Conservation (phyloP, 2,797 vertebrate species). For the Adelosebastes latens region DNA sequence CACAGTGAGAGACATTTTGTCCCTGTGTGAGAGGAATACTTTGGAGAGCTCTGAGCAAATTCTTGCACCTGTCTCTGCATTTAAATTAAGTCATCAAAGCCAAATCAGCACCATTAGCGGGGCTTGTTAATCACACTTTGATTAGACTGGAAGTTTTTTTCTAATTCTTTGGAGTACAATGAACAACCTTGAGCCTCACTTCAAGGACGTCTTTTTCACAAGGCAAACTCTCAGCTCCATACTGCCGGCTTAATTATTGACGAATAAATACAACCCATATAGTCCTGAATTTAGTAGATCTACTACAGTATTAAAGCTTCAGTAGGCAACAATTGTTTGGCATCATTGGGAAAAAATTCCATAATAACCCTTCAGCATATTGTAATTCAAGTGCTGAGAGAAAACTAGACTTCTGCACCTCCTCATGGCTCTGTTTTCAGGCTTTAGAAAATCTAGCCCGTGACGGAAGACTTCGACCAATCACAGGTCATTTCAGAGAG, state of each 20-base stretch:
- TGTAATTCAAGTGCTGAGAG: too few species aligned
- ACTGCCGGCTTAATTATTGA: background rate
- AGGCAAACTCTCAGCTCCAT: background rate
- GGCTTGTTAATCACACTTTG: constrained; percentile 64
- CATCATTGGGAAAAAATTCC: too few species aligned
- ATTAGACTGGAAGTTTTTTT: constrained; percentile 53
- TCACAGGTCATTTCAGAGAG: too few species aligned
- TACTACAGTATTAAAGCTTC: background rate
- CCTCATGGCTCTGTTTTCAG: too few species aligned
- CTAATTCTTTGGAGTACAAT: constrained; percentile 19
- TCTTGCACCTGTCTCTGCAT: constrained; percentile 69
- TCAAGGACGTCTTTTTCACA: constrained; percentile 30
- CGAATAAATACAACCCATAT: background rate
- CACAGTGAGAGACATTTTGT: background rate
- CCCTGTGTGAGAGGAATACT: constrained; percentile 11
- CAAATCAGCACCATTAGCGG: constrained; percentile 41
- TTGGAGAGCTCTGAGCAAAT: constrained; percentile 38
- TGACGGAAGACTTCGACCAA: too few species aligned
- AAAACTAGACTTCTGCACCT: too few species aligned
- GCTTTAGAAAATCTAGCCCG: too few species aligned
- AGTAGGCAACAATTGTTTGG: too few species aligned
- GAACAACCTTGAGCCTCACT: constrained; percentile 37
- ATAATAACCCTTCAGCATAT: too few species aligned
- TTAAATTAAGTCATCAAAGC: constrained; percentile 74
- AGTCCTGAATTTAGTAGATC: background rate